Evolutionary conservation across 2,113 vertebrate genomes (phyloP).

Genomic region (Synodontis membranacea): DNA sequence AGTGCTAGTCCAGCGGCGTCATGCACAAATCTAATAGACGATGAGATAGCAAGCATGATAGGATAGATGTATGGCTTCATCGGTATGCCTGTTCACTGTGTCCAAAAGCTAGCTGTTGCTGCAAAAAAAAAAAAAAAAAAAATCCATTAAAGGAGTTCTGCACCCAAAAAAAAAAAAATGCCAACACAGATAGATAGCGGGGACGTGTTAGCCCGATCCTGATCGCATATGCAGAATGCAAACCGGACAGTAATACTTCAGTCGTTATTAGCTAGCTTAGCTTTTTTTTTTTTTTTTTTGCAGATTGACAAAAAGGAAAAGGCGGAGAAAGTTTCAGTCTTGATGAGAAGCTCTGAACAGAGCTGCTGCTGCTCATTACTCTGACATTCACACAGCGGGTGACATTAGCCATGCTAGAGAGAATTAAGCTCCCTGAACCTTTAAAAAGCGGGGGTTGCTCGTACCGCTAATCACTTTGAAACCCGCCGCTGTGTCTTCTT

Average conservation of each 20-base stretch:
- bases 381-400: constrained; percentile 51
- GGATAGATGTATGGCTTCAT: constrained; percentile 29
- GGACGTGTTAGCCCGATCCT: neutral
- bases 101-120: constrained; percentile 9
- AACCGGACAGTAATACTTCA: neutral
- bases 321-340: constrained; percentile 52
- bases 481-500: constrained; percentile 34
- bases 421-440: constrained; percentile 44
- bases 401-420: constrained; percentile 49
- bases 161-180: neutral
- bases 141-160: neutral
- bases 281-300: constrained; percentile 58
- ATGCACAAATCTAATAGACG: constrained; percentile 59
- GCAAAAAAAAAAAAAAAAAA: neutral
- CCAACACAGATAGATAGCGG: neutral
- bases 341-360: constrained; percentile 40
- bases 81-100: constrained; percentile 5
- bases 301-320: constrained; percentile 36
- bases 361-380: constrained; percentile 37
- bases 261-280: constrained; percentile 39
- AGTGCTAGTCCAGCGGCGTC: constrained; percentile 67
- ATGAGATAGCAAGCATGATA: constrained; percentile 32
- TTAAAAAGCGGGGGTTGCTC: constrained; percentile 32
- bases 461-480: constrained; percentile 44
- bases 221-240: neutral